phyloP scores from a whole-genome alignment of 2,888 invertebrate species.

The Andrena flavipes region DNA sequence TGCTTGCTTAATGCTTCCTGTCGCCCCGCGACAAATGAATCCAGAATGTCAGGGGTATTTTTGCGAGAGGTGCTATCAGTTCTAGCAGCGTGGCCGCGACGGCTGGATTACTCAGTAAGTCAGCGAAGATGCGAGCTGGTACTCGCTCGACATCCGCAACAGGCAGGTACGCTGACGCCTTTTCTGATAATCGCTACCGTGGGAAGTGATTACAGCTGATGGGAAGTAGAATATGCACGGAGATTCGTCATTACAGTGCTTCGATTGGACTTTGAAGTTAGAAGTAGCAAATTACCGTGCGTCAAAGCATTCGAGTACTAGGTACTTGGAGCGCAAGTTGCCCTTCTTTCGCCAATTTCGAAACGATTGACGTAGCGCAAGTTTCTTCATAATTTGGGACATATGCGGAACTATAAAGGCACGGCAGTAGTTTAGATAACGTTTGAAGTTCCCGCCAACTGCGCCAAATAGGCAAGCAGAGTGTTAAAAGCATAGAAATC shows the following conservation, averaged over 20 bases:
- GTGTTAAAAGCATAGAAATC: too few relatives aligned
- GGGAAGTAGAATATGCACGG: neutral
- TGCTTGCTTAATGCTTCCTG: constrained; percentile 9
- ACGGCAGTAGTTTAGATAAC: too few relatives aligned
- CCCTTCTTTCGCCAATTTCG: too few relatives aligned
- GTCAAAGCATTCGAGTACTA: too few relatives aligned
- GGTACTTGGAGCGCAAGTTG: too few relatives aligned
- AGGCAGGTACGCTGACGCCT: too few relatives aligned
- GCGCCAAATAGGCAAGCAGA: too few relatives aligned
- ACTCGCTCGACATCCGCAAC: neutral
- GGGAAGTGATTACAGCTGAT: neutral
- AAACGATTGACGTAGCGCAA: too few relatives aligned
- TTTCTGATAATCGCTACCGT: neutral
- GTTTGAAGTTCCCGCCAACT: too few relatives aligned
- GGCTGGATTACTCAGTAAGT: constrained; percentile 1
- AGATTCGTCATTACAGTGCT: neutral
- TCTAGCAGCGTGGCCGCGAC: neutral
- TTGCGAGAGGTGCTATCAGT: constrained; percentile 6
- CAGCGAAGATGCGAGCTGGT: neutral
- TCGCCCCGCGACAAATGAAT: constrained; percentile 33
- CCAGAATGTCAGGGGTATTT: neutral
- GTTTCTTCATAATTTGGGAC: too few relatives aligned
- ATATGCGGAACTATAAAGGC: too few relatives aligned
- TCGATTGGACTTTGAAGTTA: constrained; percentile 3
- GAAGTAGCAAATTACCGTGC: neutral